phyloP scores from a whole-genome alignment of 2,888 invertebrate species.

The Sericinus montela region DNA sequence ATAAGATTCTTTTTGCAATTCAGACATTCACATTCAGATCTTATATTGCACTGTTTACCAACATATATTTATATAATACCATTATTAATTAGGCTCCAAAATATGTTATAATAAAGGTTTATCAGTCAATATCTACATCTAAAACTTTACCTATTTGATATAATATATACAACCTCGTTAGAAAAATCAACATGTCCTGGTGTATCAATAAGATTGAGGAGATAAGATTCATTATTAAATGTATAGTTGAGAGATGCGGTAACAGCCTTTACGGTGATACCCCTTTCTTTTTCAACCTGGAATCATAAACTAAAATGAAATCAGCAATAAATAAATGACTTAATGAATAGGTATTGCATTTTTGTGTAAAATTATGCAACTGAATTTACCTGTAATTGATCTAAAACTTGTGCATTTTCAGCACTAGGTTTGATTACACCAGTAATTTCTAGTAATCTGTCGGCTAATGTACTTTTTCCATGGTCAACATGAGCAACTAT shows the following conservation, averaged over 20 bases:
- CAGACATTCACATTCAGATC: too few relatives aligned
- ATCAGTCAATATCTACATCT: too few relatives aligned
- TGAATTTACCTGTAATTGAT: conserved; percentile 83
- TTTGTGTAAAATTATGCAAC: background rate
- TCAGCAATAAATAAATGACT: too few relatives aligned
- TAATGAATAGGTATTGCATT: too few relatives aligned
- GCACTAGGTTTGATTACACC: conserved; percentile 85
- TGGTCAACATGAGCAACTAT: conserved; percentile 99
- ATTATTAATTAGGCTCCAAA: too few relatives aligned
- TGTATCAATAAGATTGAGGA: conserved; percentile 97
- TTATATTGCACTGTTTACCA: too few relatives aligned
- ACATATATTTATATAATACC: too few relatives aligned
- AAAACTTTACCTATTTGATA: too few relatives aligned
- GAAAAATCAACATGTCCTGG: conserved; percentile 99
- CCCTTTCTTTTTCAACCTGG: conserved; percentile 95
- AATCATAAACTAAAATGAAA: conserved; percentile 20
- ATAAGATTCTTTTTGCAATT: too few relatives aligned
- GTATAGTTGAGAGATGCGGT: conserved; percentile 92
- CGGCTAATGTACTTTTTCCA: conserved; percentile 98
- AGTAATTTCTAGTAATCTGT: conserved; percentile 94
- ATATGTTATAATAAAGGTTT: too few relatives aligned
- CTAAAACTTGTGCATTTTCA: conserved; percentile 85
- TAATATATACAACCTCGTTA: conserved; percentile 91
- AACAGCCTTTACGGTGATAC: conserved; percentile 99
- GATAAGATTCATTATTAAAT: conserved; percentile 84